A percentile compares a stretch with the other conserved stretches of the same genome.
These are phyloP conservation scores for Cephus rjabovi DNA, from an alignment of 2,888 invertebrate genomes.

Conservation along the genomic window DNA sequence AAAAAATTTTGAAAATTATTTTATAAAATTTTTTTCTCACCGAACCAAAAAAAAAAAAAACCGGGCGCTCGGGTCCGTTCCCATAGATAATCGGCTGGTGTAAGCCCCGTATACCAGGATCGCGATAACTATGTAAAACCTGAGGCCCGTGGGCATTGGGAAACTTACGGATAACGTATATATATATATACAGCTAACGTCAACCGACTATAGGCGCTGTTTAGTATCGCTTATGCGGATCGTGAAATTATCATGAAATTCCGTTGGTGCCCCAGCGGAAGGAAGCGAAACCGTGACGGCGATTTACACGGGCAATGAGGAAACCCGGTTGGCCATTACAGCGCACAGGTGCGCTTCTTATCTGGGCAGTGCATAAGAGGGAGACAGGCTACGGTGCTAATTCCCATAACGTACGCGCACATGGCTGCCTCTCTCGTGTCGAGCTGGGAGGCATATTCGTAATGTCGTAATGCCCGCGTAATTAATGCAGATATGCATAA, in stretches of 20 bases:
- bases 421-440: constrained; percentile 13
- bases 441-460: constrained; percentile 23
- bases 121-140: background rate
- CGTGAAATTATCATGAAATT: background rate
- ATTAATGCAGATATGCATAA: constrained; percentile 6
- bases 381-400: background rate
- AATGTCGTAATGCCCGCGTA: constrained; percentile 21
- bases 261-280: background rate
- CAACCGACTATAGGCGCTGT: background rate
- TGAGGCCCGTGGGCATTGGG: background rate
- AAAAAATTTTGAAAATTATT: no score
- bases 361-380: background rate
- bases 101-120: no score
- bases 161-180: background rate
- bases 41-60: background rate
- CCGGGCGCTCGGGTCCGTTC: background rate
- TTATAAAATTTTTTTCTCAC: no score
- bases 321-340: background rate
- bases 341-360: constrained; percentile 25
- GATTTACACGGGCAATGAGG: constrained; percentile 2
- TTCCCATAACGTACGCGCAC: background rate
- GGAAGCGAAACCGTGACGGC: constrained; percentile 1
- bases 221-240: background rate
- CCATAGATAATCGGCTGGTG: background rate
- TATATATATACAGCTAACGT: background rate